These are phyloP conservation scores for Ginglymostoma cirratum DNA, from an alignment of 2,113 vertebrate genomes.

Conservation along the genomic window DNA sequence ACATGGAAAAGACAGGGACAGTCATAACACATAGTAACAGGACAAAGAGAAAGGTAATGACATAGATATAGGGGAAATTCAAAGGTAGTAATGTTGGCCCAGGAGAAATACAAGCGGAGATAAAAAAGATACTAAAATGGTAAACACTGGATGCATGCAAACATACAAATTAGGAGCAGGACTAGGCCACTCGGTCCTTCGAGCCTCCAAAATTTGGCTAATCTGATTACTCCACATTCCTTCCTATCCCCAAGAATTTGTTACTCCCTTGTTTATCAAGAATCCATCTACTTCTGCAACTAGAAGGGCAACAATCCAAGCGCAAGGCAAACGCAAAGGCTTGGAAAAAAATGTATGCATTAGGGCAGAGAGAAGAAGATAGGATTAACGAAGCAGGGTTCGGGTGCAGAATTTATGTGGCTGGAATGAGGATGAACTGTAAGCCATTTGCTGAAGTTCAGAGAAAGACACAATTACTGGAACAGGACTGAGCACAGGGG, in stretches of 20 bases:
- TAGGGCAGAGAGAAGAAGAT: background rate
- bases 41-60: background rate
- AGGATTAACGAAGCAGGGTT: background rate
- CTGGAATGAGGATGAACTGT: background rate
- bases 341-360: background rate
- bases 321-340: background rate
- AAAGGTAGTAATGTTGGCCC: background rate
- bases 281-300: too few species aligned
- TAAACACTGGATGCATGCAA: background rate
- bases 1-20: background rate
- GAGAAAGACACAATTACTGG: background rate
- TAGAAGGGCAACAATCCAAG: background rate
- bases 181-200: too few species aligned
- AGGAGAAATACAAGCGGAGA: background rate
- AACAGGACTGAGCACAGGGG: background rate
- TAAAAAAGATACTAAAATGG: background rate
- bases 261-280: too few species aligned
- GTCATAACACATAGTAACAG: background rate
- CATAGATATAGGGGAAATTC: background rate
- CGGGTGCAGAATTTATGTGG: background rate
- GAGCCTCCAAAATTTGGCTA: too few species aligned
- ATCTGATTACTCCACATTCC: too few species aligned
- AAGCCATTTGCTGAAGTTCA: background rate
- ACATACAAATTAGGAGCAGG: background rate
- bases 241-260: too few species aligned